Base-by-base conservation (phyloP, 2,888 invertebrate species). In the Himalopsyche japonica region DNA sequence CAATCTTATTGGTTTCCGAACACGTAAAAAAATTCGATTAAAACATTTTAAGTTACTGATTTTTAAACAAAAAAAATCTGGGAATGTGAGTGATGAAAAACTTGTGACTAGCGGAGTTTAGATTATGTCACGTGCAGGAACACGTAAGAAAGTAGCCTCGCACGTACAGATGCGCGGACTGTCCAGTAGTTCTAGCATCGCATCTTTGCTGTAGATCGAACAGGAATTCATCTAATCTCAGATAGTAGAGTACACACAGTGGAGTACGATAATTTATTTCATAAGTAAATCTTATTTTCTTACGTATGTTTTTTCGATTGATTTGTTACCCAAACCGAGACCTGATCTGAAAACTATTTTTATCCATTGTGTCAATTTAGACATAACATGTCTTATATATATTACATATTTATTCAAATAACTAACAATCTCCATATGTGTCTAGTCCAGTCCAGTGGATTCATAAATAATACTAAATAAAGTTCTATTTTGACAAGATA, bases 221-320 rank as follows among this genome's bases (percentile, higher is more conserved):
- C 70, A 70, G 70, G 70, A 70, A 70, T 70, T 70, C 70, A 70
- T 70, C 70, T 70, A 70, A 70, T 70, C 70, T 70, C 70, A 70
- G 70, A 70, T 30, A 27, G 30, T 24, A 15, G 70, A 3, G 20
- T 57, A 57, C 24, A 70, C 15, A 70, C 3, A 70, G 70, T 30
- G 30, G 70, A 30, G 30, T 70, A 30, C 12, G 70, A 70, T 70
- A 70, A 27, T 27, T 70, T 64, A 8, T 64, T 15, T 70, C 24
- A 30, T 12, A 30, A 70, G 70, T 70, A 70, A 30, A 70, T 70
- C 70, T 57, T 70, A 70, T 70, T 70, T 24, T 15, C 12, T 27
- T 27, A 70, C 30, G 70, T 30, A 70, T 30, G 70, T 70, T 70
- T 30, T 70, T 24, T 70, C 70, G n/a, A 27, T 70, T 12, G 70